Evolutionary conservation across 2,888 invertebrate genomes (phyloP), one percentile per base, ranked within the genome.

Genomic region (Scaptodrosophila latifasciaeformis): DNA sequence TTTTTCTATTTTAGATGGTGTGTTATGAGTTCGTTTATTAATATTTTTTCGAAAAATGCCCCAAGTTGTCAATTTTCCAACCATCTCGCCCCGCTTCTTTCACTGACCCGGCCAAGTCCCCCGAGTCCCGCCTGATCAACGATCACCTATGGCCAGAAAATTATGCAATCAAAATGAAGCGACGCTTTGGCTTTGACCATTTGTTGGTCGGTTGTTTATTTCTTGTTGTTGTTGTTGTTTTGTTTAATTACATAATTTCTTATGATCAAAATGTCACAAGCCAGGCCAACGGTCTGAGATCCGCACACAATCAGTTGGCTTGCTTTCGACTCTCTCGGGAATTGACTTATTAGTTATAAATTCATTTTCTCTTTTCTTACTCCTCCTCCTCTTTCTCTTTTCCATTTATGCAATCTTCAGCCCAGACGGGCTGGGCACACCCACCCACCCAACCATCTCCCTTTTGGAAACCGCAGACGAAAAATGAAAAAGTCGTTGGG

Each of bases 221-320:
- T 34, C 9, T 37, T 17, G 9, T 37, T 17, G 12, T 37, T 37
- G 13, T 13, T 30, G 18, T 19, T n/a, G 15, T 42, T 43, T 43
- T 43, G 24, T 42, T 42, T 49, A 49, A 49, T 49, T 49, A 49
- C 42, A 49, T 49, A 49, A 49, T 49, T 49, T 49, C 21, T 57
- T 62, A 59, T 62, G 62, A 71, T 78, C 60, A 59, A 72, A 79
- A 74, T 74, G 72, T 74, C 72, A 74, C 72, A 74, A 74, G 79
- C 71, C 72, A 74, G 79, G 79, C 71, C 72, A 78, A 70, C 61
- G 68, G 59, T 61, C 70, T 59, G 55, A 49, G 39, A 54, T 35
- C 35, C 31, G 6, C 19, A 13, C 37, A 12, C 34, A 34, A n/a
- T 15, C 34, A 27, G n/a, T n/a, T n/a, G n/a, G n/a, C n/a, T 34